Evolutionary conservation across 2,113 vertebrate species (phyloP).

Genomic region (Poeciliopsis prolifica): DNA sequence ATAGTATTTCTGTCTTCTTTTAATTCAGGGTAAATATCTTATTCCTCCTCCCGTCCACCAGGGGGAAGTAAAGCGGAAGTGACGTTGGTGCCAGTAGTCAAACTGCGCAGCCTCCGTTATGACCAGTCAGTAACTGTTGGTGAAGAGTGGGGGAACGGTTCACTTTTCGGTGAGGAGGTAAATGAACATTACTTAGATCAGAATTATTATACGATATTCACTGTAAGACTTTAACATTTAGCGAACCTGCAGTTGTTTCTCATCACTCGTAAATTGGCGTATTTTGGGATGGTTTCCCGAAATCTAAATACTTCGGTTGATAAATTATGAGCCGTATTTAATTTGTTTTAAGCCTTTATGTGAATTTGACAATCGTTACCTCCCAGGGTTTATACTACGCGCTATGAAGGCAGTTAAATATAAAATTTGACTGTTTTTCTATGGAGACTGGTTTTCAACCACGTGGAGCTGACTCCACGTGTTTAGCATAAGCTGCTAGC

Average conservation of each 20-base stretch:
- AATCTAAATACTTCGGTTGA: not conserved
- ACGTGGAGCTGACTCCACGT: conserved; percentile 28
- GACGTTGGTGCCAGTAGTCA: not conserved
- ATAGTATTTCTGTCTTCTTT: not conserved
- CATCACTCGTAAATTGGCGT: no score
- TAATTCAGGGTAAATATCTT: no score
- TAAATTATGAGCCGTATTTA: not conserved
- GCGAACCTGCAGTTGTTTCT: no score
- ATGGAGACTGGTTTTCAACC: no score
- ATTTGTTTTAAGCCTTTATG: not conserved
- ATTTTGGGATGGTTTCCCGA: not conserved
- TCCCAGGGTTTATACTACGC: no score
- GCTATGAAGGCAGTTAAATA: no score
- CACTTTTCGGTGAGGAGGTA: not conserved
- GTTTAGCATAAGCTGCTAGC: conserved; percentile 20
- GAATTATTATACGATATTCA: no score
- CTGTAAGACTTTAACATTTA: no score
- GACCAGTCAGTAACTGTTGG: no score
- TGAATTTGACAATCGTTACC: not conserved
- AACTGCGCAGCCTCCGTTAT: not conserved
- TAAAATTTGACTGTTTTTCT: not conserved
- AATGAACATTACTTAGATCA: not conserved
- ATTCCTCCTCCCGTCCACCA: not conserved
- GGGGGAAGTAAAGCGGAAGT: not conserved
- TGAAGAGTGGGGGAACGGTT: no score